Conservation (phyloP, 2,888 invertebrate genomes). For the Drosophila prostipennis region DNA sequence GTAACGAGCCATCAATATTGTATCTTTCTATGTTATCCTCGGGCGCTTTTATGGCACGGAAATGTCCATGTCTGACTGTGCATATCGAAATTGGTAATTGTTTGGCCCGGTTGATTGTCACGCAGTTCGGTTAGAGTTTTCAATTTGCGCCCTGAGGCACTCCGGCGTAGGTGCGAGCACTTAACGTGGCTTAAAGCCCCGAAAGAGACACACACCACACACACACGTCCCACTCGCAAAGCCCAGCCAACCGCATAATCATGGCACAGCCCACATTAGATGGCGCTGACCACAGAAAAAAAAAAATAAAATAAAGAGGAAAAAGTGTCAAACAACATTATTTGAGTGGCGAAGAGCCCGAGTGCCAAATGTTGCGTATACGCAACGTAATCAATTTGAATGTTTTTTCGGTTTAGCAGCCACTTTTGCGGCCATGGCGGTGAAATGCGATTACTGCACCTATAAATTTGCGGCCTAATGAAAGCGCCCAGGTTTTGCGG, state of each 20-base stretch:
- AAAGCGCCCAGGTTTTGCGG: slow-evolving; percentile 26
- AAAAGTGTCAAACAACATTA: slow-evolving; percentile 38
- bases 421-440: slow-evolving; percentile 21
- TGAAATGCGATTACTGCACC: slow-evolving; percentile 38
- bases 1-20: slow-evolving; percentile 56
- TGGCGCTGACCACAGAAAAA: slow-evolving; percentile 20
- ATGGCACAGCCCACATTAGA: slow-evolving; percentile 32
- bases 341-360: slow-evolving; percentile 16
- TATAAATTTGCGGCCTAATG: slow-evolving; percentile 40
- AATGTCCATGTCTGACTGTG: slow-evolving; percentile 45
- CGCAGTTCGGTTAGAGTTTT: slow-evolving; percentile 52
- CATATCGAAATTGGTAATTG: slow-evolving; percentile 49
- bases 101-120: slow-evolving; percentile 48
- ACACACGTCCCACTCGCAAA: slow-evolving; percentile 8
- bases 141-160: slow-evolving; percentile 36
- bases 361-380: slow-evolving; percentile 70
- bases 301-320: neutral
- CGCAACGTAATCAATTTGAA: slow-evolving; percentile 65
- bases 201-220: neutral
- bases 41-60: slow-evolving; percentile 47
- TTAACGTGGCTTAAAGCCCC: slow-evolving; percentile 40
- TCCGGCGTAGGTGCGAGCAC: slow-evolving; percentile 58
- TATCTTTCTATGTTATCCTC: slow-evolving; percentile 41
- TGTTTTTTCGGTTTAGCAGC: slow-evolving; percentile 52
- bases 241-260: slow-evolving; percentile 42